Base-by-base conservation (phyloP, 2,113 vertebrate genomes). In the Prionailurus bengalensis region DNA sequence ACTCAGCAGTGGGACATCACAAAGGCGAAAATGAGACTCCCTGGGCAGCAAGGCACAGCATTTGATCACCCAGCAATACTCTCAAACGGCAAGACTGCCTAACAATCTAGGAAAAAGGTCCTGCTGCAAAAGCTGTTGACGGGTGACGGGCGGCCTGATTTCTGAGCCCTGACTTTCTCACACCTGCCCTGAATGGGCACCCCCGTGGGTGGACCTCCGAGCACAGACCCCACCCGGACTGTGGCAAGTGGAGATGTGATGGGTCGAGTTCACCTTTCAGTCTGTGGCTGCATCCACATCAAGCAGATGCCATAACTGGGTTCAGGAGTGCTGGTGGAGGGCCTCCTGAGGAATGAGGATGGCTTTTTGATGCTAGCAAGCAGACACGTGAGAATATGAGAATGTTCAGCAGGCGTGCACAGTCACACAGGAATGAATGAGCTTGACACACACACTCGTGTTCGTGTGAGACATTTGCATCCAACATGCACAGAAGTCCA, bases 401-500 rank as follows among this genome's bases (percentile, higher is more conserved):
- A 82, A 70, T 66, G 92, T 89, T 97, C 85, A 89, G 94, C 86
- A 95, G 95, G 55, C 81, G 27, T 96, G 97, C 97, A 97, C 92
- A 95, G 94, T 85, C 96, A 97, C 55, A 97, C 95, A 73, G 93
- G 17, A 94, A 86, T 71, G 33, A 94, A 89, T 36, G 74, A 94
- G 48, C 74, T 86, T 87, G 76, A 33, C 91, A 97, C 1, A 83
- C 96, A 96, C 2, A 76, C 95, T 82, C 33, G 29, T 86, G 88
- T 65, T 78, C 27, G 14, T 5, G 33, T n/a, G 94, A 97, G 86
- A 87, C 65, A 87, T 42, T 95, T 68, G 78, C 65, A 76, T 90
- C 97, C 96, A 92, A 80, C 91, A 93, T 96, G 95, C 97, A 98
- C 91, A 81, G 73, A 91, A 84, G 97, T 73, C 74, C 92, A 98